Conservation (phyloP, 2,113 vertebrate genomes). For the Pterocles burchelli region DNA sequence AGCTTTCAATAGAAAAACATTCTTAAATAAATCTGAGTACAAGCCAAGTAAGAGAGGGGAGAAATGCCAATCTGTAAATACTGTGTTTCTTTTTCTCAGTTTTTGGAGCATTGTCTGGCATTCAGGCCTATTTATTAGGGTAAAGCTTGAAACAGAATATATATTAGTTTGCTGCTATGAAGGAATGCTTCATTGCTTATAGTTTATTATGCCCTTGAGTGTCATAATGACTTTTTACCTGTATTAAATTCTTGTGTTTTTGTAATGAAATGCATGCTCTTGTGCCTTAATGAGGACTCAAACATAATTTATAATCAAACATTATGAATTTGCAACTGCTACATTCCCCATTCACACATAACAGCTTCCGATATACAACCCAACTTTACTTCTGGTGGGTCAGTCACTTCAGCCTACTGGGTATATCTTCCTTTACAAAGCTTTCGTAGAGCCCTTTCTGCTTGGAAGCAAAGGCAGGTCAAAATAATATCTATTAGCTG, state of each 20-base stretch:
- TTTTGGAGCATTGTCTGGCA: constrained; percentile 6
- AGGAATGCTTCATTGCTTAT: neutral
- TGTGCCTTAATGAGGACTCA: constrained; percentile 42
- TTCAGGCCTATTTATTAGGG: neutral
- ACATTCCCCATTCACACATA: neutral
- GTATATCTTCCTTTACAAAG: neutral
- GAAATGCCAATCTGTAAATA: constrained; percentile 2
- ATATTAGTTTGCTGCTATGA: constrained; percentile 27
- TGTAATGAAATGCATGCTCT: constrained; percentile 36
- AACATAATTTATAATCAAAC: constrained; percentile 42
- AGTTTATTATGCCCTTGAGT: constrained; percentile 19
- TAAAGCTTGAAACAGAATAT: neutral
- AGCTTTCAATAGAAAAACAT: constrained; percentile 7
- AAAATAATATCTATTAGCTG: neutral
- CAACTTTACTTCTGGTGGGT: neutral
- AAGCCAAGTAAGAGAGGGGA: neutral
- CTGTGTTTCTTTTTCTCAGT: constrained; percentile 7
- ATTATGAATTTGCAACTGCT: constrained; percentile 24
- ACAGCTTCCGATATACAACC: neutral
- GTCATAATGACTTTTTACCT: constrained; percentile 48
- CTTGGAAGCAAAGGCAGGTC: neutral
- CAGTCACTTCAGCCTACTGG: neutral
- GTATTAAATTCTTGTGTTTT: constrained; percentile 38
- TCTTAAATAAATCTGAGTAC: constrained; percentile 19
- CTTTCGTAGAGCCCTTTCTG: neutral